Conservation (phyloP, 2,888 invertebrate species). For the Tetanocera ferruginea region DNA sequence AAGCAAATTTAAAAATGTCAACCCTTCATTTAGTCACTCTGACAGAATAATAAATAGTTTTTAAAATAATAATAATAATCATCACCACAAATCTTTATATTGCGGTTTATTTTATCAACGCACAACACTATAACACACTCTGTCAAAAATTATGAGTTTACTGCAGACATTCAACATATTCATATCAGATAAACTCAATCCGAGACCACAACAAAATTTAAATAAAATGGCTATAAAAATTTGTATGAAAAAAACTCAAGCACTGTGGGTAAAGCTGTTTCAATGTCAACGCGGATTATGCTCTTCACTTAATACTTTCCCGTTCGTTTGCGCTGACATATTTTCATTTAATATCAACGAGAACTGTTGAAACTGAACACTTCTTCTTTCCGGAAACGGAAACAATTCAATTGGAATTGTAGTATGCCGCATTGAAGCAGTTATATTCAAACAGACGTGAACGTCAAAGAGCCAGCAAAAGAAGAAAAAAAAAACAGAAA, state of each 20-base stretch:
- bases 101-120: no score
- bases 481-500: neutral
- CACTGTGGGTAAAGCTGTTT: neutral
- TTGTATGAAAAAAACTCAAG: neutral
- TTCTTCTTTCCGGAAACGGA: neutral
- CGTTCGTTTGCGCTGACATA: neutral
- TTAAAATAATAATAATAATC: no score
- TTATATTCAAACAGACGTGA: neutral
- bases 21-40: no score
- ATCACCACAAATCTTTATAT: no score
- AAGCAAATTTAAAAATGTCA: no score
- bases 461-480: neutral
- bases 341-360: neutral
- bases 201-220: no score
- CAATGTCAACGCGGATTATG: neutral
- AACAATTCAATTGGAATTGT: slow-evolving; percentile 7
- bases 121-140: no score
- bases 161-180: no score
- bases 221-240: no score
- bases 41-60: no score
- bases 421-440: neutral
- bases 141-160: no score
- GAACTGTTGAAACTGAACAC: neutral
- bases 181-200: no score
- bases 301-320: neutral